Evolutionary conservation across 2,113 vertebrate genomes (phyloP).

Genomic region (Morphnarchus princeps): DNA sequence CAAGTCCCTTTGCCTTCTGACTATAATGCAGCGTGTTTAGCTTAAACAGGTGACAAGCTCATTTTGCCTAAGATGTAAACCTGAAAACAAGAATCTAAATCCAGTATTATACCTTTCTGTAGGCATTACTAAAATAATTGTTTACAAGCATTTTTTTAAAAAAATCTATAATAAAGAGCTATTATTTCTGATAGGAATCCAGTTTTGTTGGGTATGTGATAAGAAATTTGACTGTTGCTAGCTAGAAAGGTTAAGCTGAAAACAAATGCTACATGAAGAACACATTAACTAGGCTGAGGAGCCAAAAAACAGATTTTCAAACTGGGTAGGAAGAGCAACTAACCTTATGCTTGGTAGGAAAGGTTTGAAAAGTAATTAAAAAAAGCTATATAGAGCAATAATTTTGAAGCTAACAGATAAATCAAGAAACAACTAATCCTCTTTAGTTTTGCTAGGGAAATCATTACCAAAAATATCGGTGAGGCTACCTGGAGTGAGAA

Average conservation of each 20-base stretch:
- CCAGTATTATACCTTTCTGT: background rate
- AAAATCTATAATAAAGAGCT: background rate
- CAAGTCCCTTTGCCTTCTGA: background rate
- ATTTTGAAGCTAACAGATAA: background rate
- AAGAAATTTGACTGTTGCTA: background rate
- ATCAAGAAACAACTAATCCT: background rate
- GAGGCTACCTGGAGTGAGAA: background rate
- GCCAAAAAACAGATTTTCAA: background rate
- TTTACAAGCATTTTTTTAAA: background rate
- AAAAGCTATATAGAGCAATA: background rate
- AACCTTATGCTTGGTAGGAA: background rate
- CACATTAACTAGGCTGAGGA: background rate
- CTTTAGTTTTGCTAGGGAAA: background rate
- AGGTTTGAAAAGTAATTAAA: background rate
- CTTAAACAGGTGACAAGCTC: background rate
- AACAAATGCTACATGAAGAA: background rate
- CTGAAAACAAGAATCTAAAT: background rate
- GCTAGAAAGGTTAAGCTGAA: background rate
- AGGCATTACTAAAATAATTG: background rate
- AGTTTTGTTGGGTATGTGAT: background rate
- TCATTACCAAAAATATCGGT: background rate
- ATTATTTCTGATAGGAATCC: background rate
- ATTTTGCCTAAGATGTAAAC: background rate
- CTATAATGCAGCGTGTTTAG: background rate
- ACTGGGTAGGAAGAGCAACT: background rate